Evolutionary conservation across 2,888 invertebrate genomes (phyloP).

Genomic region (Megastigmus dorsalis): DNA sequence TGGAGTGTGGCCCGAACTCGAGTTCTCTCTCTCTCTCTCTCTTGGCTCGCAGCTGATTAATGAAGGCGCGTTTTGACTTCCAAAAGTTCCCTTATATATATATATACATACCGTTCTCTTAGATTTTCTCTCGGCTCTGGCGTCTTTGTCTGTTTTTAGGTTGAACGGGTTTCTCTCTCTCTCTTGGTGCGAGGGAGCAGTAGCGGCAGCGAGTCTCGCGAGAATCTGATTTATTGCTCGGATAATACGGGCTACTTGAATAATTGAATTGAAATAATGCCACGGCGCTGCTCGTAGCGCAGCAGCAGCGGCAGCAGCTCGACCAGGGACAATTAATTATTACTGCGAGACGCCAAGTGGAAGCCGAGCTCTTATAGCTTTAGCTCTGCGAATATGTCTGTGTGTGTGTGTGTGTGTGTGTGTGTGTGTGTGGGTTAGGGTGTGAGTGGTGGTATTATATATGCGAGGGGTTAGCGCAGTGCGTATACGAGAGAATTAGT

Average conservation of each 20-base stretch:
- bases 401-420: neutral
- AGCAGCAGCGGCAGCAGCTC: too few species aligned
- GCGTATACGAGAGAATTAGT: neutral
- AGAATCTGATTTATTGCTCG: constrained; percentile 66
- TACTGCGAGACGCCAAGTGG: constrained; percentile 39
- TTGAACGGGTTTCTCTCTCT: constrained; percentile 53
- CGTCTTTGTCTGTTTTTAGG: constrained; percentile 43
- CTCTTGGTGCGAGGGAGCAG: too few species aligned
- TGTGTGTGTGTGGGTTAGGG: neutral
- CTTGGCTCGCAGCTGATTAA: too few species aligned
- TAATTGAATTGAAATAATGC: constrained; percentile 65
- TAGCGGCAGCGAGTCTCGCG: constrained; percentile 56
- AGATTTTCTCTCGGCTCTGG: constrained; percentile 7
- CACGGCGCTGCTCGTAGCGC: constrained; percentile 19
- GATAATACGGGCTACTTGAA: constrained; percentile 65
- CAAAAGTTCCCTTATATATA: constrained; percentile 68
- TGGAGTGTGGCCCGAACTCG: constrained; percentile 51
- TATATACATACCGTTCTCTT: constrained; percentile 1
- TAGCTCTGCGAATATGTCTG: neutral
- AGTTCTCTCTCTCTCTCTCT: too few species aligned
- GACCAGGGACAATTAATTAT: constrained; percentile 52
- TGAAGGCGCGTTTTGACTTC: constrained; percentile 69
- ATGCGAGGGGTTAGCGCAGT: too few species aligned
- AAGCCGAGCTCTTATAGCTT: constrained; percentile 18
- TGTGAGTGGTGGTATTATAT: neutral